Percentiles rank a stretch among this genome's conserved stretches.
phyloP scores from a whole-genome alignment of 2,888 invertebrate genomes.

The Panzeria rudis region DNA sequence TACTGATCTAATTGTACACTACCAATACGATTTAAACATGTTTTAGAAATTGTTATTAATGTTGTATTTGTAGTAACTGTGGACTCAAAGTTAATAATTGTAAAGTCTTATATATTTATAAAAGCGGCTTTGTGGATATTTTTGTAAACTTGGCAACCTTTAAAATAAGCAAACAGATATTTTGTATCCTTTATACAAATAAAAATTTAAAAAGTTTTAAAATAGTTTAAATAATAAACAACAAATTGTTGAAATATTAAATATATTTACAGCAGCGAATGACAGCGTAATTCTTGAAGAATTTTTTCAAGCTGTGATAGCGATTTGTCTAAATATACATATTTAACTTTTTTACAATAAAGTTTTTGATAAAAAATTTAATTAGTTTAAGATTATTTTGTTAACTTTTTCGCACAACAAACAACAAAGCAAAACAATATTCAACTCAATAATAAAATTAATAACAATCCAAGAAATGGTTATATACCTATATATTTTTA shows the following conservation, averaged over 20 bases:
- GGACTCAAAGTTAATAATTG: too few relatives aligned
- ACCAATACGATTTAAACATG: too few relatives aligned
- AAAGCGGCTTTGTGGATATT: too few relatives aligned
- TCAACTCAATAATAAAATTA: slow-evolving; percentile 50
- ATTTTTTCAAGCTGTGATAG: slow-evolving; percentile 61
- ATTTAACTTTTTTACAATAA: slow-evolving; percentile 26
- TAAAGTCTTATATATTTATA: too few relatives aligned
- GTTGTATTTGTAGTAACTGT: too few relatives aligned
- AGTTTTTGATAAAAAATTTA: slow-evolving; percentile 26
- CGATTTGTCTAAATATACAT: slow-evolving; percentile 38
- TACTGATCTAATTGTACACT: too few relatives aligned
- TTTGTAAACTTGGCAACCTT: background rate
- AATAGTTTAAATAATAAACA: slow-evolving; percentile 25
- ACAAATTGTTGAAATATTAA: slow-evolving; percentile 24
- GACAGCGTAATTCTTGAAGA: slow-evolving; percentile 64
- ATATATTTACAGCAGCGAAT: slow-evolving; percentile 66
- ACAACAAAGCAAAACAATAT: slow-evolving; percentile 72
- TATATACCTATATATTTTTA: slow-evolving; percentile 32
- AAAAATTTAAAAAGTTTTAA: slow-evolving; percentile 25
- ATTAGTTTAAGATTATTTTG: slow-evolving; percentile 48
- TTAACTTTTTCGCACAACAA: slow-evolving; percentile 70
- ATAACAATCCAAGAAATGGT: slow-evolving; percentile 50
- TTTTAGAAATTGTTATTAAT: too few relatives aligned
- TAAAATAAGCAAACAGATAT: background rate
- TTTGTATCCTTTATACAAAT: background rate